Evolutionary conservation across 1,140 invertebrate genomes (phyloP), one percentile per base, ranked within the genome.

Genomic region (Lepidurus couesii): DNA sequence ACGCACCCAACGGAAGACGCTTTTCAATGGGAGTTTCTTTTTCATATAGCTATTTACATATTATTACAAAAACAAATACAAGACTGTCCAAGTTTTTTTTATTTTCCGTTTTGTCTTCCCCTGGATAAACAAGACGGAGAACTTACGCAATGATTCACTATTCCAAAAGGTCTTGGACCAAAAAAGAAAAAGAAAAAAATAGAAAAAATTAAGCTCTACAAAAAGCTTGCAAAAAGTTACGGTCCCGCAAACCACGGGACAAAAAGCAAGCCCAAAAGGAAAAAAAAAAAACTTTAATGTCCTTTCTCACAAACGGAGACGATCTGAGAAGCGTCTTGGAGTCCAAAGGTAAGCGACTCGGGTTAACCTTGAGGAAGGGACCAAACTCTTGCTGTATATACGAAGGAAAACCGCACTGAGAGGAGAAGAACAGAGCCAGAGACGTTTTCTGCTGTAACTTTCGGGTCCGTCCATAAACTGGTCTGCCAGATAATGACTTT

Each of bases 401-500:
- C 0, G 53, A 65, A 65, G 8, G 21, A 65, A 65, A 65, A 21
- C 6, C 21, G 45, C 10, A 65, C 16, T 65, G 21, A 65, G 21
- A 65, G 21, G 21, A 65, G 6, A 65, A 9, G 53, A 7, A 65
- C 6, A 7, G 13, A 65, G 53, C 21, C 53, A 65, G 21, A 65
- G 53, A 65, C 53, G 21, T 65, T 65, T 65, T 65, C 53, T 65
- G 13, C 53, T 65, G 53, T 21, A 65, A 65, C 21, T 65, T 65
- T 65, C 21, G 16, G 6, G 16, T 16, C 21, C 53, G 16, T 65
- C 53, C 53, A 16, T 65, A 65, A 65, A 65, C 53, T 65, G 53
- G 53, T 65, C 53, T 65, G 53, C 53, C 21, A 65, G 53, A 65
- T 65, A 65, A 65, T 65, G 53, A 65, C 53, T 65, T 65, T 65